These are phyloP conservation scores for Gymnarchus niloticus DNA, from an alignment of 2,113 vertebrate genomes.

Conservation along the genomic window DNA sequence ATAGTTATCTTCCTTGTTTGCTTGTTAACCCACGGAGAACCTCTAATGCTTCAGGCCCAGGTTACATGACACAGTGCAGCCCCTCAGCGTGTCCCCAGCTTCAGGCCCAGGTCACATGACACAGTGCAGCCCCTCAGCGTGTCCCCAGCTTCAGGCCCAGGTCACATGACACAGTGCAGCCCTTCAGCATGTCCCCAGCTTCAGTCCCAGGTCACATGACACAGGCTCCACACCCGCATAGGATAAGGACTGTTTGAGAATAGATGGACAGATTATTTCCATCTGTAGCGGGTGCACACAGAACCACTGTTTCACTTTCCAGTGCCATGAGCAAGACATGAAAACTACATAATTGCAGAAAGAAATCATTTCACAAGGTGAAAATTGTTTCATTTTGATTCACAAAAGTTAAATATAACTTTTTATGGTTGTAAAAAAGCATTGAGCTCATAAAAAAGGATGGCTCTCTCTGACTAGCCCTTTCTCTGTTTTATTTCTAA, in stretches of 20 bases:
- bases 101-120: too few species aligned
- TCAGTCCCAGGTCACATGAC: not conserved
- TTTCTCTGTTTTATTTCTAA: not conserved
- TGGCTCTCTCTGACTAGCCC: not conserved
- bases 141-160: not conserved
- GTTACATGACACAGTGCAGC: too few species aligned
- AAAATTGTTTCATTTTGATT: slow-evolving; percentile 6
- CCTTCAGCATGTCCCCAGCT: too few species aligned
- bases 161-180: too few species aligned
- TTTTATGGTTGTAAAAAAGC: not conserved
- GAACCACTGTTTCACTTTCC: not conserved
- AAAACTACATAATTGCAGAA: slow-evolving; percentile 12
- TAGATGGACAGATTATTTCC: slow-evolving; percentile 8
- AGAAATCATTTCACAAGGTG: not conserved
- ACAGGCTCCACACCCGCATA: not conserved
- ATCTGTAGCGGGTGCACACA: not conserved
- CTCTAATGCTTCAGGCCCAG: too few species aligned
- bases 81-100: too few species aligned
- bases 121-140: too few species aligned
- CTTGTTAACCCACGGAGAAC: too few species aligned
- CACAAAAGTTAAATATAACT: not conserved
- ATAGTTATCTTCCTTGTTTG: too few species aligned
- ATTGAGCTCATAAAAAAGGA: not conserved
- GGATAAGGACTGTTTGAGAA: not conserved
- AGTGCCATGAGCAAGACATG: not conserved